Base-by-base conservation (phyloP, 2,797 vertebrate genomes). In the Sebastes iracundus region DNA sequence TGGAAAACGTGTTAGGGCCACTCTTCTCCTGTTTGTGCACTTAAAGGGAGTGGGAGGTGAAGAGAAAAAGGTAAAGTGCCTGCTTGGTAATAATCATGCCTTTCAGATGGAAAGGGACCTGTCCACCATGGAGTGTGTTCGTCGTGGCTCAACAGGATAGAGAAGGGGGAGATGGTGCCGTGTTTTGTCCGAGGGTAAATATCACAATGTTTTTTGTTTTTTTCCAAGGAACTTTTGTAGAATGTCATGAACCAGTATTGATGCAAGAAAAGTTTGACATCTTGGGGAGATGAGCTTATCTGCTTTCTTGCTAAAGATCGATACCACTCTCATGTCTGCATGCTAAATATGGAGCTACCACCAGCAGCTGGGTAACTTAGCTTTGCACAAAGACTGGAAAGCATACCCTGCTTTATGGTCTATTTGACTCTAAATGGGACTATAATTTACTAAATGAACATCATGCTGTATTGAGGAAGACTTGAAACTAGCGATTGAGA, bases 121-220 rank as follows among this genome's bases (percentile, higher is more conserved):
- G 87, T 98, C 72, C 99, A 99, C 90, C 98, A 99, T 0, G 98
- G 99, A 13, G 98, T 99, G 84, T 99, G 98, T 87, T 99, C 98
- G 5, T 99, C 99, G 7, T 99, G 98, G 98, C 97, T 99, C 87
- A 99, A 97, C 90, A 96, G 95, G 88, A 97, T 99, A 92, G 97
- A 97, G 88, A 88, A 95, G 0, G 97, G 97, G 0, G 98, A 99
- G 73, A 94, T 96, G 72, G 98, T 99, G 73, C 98, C 98, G 1
- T 99, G 99, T 83, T 99, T 99, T 65, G 99, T 99, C 65, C 96
- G 98, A 94, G 94, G 97, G 99, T 99, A 94, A 97, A 72, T 77
- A 75, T 77, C 18, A 42, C 38, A 55, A 32, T 28, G 8, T 62
- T 46, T 62, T 46, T 79, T 52, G 35, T 38, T 60, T 64, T 42